Percentiles rank a stretch among this genome's conserved stretches.
Conservation (phyloP, 2,113 vertebrate genomes). For the Phoenicopterus ruber region DNA sequence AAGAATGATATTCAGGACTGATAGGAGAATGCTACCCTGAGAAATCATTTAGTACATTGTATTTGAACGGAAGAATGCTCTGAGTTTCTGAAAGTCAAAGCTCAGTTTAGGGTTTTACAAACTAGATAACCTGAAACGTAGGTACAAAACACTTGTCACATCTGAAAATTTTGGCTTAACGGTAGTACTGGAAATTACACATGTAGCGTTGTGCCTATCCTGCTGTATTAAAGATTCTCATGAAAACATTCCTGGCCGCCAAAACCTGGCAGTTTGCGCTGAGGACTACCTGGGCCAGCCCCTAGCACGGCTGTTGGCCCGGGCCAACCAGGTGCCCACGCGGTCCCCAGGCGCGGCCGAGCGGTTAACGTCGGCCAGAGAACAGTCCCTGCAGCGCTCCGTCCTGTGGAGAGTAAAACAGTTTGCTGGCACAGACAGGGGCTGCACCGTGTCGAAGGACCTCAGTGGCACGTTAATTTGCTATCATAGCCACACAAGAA, state of each 20-base stretch:
- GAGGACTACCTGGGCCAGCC: neutral
- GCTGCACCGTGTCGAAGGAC: neutral
- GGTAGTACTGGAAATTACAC: neutral
- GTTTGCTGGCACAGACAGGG: neutral
- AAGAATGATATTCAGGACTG: neutral
- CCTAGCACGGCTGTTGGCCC: neutral
- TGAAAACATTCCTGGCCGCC: neutral
- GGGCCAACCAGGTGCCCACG: neutral
- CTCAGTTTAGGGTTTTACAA: neutral
- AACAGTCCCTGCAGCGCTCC: neutral
- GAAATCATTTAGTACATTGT: neutral
- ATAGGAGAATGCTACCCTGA: neutral
- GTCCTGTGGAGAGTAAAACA: neutral
- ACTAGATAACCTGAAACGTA: neutral
- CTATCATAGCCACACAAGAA: accelerated
- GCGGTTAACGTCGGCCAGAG: accelerated
- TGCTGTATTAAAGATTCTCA: neutral
- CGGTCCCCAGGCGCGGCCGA: neutral
- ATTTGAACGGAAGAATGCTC: neutral
- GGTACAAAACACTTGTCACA: neutral
- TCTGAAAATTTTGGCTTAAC: neutral
- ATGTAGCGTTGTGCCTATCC: neutral
- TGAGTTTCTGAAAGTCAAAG: neutral
- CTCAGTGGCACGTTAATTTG: neutral
- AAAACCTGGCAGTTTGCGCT: neutral